Percentiles rank a stretch among this genome's conserved stretches.
These are phyloP conservation scores for Fopius arisanus DNA, from an alignment of 1,140 invertebrate genomes.

Conservation along the genomic window DNA sequence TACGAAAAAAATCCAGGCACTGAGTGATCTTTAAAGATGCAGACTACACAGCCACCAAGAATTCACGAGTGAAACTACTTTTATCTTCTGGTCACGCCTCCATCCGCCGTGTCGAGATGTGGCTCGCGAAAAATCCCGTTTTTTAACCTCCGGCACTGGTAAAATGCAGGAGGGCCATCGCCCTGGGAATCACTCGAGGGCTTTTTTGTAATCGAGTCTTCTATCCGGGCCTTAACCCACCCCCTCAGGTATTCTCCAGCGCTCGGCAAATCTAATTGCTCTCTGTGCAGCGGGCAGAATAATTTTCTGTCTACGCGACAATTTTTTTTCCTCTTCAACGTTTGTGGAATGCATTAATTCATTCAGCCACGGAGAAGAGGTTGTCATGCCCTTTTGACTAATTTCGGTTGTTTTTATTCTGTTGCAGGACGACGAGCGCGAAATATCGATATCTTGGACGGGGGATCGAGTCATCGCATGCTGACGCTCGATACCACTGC, in stretches of 20 bases:
- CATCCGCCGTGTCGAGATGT: neutral
- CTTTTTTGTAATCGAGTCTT: constrained; percentile 20
- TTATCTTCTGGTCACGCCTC: constrained; percentile 18
- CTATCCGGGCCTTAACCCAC: neutral
- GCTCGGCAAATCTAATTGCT: constrained; percentile 10
- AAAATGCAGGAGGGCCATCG: neutral
- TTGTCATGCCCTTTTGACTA: neutral
- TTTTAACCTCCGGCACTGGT: neutral
- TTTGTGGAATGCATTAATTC: neutral
- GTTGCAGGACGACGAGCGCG: constrained; percentile 50
- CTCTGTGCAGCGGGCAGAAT: constrained; percentile 5
- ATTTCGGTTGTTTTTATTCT: neutral
- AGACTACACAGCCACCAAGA: constrained; percentile 8
- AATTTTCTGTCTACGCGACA: neutral
- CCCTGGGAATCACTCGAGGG: constrained; percentile 3
- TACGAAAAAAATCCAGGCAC: neutral
- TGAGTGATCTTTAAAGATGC: constrained; percentile 20
- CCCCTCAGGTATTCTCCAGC: neutral
- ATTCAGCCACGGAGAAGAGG: neutral
- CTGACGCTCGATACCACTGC: constrained; percentile 27
- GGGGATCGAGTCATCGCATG: constrained; percentile 46
- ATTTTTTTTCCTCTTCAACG: neutral
- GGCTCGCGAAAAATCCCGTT: neutral
- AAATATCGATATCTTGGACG: constrained; percentile 49
- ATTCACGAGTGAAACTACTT: neutral